Evolutionary conservation across 1,140 invertebrate species (phyloP).

Genomic region (Aphelenchoides avenae): DNA sequence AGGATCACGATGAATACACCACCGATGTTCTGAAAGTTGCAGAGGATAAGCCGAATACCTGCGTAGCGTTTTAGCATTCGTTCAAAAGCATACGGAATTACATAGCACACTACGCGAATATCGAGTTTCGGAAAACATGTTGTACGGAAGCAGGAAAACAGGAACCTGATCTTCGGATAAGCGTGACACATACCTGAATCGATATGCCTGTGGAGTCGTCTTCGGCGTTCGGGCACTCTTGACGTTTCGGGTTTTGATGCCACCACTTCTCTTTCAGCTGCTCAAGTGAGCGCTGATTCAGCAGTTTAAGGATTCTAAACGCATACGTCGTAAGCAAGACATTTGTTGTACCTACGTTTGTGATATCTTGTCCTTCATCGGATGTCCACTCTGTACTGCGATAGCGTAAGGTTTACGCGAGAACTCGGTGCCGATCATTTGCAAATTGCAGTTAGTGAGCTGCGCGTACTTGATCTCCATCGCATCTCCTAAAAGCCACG

Average conservation of each 20-base stretch:
- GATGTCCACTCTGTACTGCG: slow-evolving; percentile 80
- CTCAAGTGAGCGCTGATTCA: slow-evolving; percentile 85
- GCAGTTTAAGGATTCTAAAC: slow-evolving; percentile 77
- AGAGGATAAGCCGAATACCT: too few species aligned
- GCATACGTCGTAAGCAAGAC: slow-evolving; percentile 14
- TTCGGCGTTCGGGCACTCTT: slow-evolving; percentile 77
- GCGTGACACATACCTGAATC: slow-evolving; percentile 63
- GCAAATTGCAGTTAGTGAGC: slow-evolving; percentile 82
- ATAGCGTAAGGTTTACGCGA: slow-evolving; percentile 92
- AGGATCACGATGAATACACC: slow-evolving; percentile 89
- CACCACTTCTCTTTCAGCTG: slow-evolving; percentile 92
- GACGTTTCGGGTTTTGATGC: slow-evolving; percentile 75
- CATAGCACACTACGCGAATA: too few species aligned
- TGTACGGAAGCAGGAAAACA: too few species aligned
- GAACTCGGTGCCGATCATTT: slow-evolving; percentile 86
- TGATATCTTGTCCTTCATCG: slow-evolving; percentile 14
- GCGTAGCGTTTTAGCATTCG: too few species aligned
- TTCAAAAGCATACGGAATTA: too few species aligned
- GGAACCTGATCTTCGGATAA: too few species aligned
- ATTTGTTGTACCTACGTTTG: background rate
- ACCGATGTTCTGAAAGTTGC: slow-evolving; percentile 89
- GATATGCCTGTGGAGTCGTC: slow-evolving; percentile 92
- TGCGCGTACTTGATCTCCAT: slow-evolving; percentile 81
- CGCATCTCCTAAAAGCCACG: slow-evolving; percentile 70
- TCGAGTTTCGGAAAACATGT: too few species aligned